Conservation (phyloP, 2,113 vertebrate genomes). For the Rhinolophus sinicus region DNA sequence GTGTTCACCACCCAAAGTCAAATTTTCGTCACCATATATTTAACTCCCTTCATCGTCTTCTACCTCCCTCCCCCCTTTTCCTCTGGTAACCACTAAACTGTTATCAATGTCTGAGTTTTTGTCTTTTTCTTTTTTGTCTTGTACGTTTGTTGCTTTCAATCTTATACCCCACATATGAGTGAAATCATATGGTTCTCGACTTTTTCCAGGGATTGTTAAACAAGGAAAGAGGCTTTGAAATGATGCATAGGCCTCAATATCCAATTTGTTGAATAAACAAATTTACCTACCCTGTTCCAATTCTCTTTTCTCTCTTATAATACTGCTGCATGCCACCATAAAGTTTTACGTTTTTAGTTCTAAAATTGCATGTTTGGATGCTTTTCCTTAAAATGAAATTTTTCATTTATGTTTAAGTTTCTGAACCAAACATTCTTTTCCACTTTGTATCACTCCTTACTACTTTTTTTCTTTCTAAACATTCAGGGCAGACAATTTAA, state of each 20-base stretch:
- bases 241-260: neutral
- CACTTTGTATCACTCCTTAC: neutral
- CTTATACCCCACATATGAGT: too few relatives aligned
- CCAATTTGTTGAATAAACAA: neutral
- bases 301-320: neutral
- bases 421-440: neutral
- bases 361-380: neutral
- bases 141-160: too few relatives aligned
- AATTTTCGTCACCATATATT: too few relatives aligned
- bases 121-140: too few relatives aligned
- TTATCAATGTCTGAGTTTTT: too few relatives aligned
- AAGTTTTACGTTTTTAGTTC: constrained; percentile 1
- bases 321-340: neutral
- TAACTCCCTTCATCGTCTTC: too few relatives aligned
- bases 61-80: too few relatives aligned
- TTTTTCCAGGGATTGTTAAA: neutral
- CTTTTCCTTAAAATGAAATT: constrained; percentile 40
- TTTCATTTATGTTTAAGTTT: neutral
- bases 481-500: neutral
- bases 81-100: too few relatives aligned
- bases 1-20: too few relatives aligned
- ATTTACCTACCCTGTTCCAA: neutral
- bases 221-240: neutral
- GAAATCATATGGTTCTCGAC: too few relatives aligned
- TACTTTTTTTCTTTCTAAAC: neutral